Conservation (phyloP, 2,113 vertebrate species). For the Pelmatolapia mariae region DNA sequence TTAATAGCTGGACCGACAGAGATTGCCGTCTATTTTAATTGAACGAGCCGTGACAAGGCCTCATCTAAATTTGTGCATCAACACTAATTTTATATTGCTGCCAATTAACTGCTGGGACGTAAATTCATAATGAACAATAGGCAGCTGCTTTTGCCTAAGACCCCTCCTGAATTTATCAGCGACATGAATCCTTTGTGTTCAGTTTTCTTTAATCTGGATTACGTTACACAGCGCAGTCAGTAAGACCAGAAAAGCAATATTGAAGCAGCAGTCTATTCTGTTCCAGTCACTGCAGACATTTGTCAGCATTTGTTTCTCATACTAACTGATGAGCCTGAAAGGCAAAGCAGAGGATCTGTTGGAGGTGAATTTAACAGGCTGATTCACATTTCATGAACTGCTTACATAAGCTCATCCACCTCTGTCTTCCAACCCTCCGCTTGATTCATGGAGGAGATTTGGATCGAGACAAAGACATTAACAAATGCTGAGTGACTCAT, state of each 20-base stretch:
- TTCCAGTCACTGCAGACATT: neutral
- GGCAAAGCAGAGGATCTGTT: conserved; percentile 27
- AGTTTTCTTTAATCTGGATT: neutral
- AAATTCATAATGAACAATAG: neutral
- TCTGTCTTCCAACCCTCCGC: conserved; percentile 35
- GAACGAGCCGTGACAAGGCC: neutral
- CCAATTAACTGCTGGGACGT: conserved; percentile 9
- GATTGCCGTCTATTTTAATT: conserved; percentile 1
- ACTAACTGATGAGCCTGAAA: conserved; percentile 8
- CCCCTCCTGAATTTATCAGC: neutral
- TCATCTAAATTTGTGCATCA: neutral
- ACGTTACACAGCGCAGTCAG: neutral
- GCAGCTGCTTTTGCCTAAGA: neutral
- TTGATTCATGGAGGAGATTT: conserved; percentile 51
- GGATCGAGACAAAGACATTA: conserved; percentile 55
- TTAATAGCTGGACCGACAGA: neutral
- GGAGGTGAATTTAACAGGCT: conserved; percentile 42
- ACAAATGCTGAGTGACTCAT: conserved; percentile 59
- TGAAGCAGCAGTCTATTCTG: neutral
- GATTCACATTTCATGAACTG: conserved; percentile 51
- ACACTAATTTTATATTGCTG: neutral
- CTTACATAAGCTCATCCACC: conserved; percentile 53
- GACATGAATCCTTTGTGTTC: neutral
- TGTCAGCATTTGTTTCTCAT: neutral
- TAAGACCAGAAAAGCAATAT: neutral